Percentiles rank a stretch among this genome's conserved stretches.
phyloP scores from a whole-genome alignment of 2,888 invertebrate genomes.

The Drosophila putrida region DNA sequence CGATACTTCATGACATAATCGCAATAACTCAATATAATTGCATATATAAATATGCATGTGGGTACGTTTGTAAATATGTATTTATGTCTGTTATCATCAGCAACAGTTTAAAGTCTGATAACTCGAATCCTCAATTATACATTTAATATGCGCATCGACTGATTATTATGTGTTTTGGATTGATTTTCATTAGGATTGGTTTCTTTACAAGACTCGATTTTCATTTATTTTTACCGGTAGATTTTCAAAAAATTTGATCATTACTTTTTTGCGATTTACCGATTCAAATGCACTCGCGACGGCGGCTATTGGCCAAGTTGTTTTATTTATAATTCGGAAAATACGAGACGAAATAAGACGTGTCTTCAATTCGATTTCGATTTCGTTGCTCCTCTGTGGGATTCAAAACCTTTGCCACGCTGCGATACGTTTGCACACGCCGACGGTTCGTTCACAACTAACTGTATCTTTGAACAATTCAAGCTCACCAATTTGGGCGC shows the following conservation, averaged over 20 bases:
- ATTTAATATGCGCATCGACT: conserved; percentile 18
- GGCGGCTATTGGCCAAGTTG: conserved; percentile 39
- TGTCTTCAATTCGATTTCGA: conserved; percentile 35
- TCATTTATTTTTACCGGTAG: conserved; percentile 19
- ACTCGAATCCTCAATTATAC: conserved; percentile 26
- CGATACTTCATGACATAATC: conserved; percentile 70
- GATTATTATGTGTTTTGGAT: conserved; percentile 14
- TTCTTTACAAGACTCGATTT: conserved; percentile 22
- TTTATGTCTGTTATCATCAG: conserved; percentile 30
- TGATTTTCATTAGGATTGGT: conserved; percentile 5
- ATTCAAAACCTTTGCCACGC: conserved; percentile 30
- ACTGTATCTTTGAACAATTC: conserved; percentile 51
- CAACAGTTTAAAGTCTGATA: conserved; percentile 50
- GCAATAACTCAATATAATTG: conserved; percentile 35
- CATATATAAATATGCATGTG: neutral
- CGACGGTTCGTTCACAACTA: conserved; percentile 65
- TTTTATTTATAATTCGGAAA: conserved; percentile 44
- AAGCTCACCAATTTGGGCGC: conserved; percentile 15
- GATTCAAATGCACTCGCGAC: conserved; percentile 49
- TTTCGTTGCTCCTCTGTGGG: conserved; percentile 34
- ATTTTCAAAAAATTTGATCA: conserved; percentile 43
- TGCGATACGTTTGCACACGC: conserved; percentile 51
- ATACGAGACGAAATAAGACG: conserved; percentile 31
- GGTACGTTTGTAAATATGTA: neutral
- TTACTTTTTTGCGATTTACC: conserved; percentile 39